phyloP scores from a whole-genome alignment of 1,140 invertebrate genomes.

The Tribolium castaneum region DNA sequence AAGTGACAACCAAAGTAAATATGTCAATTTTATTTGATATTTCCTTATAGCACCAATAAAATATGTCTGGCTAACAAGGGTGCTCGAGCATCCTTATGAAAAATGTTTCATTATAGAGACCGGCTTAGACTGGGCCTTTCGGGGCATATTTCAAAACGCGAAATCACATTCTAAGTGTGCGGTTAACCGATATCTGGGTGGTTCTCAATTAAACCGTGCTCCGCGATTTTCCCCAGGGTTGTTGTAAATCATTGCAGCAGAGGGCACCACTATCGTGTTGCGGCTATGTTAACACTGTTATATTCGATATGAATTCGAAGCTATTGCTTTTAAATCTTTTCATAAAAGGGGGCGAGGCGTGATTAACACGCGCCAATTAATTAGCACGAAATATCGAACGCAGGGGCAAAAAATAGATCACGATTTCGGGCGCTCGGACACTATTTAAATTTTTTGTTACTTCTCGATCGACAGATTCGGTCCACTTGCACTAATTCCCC shows the following conservation, averaged over 20 bases:
- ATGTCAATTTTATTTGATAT: conserved; percentile 34
- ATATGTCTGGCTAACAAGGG: conserved; percentile 43
- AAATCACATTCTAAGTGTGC: conserved; percentile 19
- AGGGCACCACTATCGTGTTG: conserved; percentile 38
- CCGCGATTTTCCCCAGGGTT: conserved; percentile 31
- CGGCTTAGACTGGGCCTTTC: conserved; percentile 4
- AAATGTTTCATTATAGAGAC: conserved; percentile 40
- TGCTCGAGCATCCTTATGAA: conserved; percentile 36
- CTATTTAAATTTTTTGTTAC: conserved; percentile 23
- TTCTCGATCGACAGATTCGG: conserved; percentile 16
- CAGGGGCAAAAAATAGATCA: not conserved
- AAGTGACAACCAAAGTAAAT: conserved; percentile 18
- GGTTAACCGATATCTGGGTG: conserved; percentile 47
- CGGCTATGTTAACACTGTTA: conserved; percentile 42
- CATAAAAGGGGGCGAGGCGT: not conserved
- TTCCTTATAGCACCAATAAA: conserved; percentile 37
- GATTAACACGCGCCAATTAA: not conserved
- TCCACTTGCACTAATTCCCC: not conserved
- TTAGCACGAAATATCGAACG: not conserved
- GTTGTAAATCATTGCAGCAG: conserved; percentile 43
- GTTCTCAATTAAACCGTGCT: conserved; percentile 45
- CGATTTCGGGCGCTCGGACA: not conserved
- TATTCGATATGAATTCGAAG: conserved; percentile 19
- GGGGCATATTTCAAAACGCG: not conserved
- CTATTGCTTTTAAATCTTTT: conserved; percentile 6